Percentiles rank a stretch among this genome's conserved stretches.
These are phyloP conservation scores for Nebria brevicollis DNA, from an alignment of 2,888 invertebrate species.

Conservation along the genomic window DNA sequence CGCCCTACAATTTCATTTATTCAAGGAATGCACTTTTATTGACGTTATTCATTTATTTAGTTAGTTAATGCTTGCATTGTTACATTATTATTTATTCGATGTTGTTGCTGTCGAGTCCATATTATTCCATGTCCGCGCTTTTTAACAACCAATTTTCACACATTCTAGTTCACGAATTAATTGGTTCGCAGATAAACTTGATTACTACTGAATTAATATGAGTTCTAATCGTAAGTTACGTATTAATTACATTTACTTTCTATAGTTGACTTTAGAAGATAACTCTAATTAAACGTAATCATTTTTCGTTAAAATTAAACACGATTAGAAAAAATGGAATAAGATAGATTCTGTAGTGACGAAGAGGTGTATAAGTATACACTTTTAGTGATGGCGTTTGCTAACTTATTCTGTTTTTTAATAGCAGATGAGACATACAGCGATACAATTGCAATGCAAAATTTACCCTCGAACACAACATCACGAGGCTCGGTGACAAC, in stretches of 20 bases:
- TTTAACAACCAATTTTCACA: neutral
- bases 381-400: slow-evolving; percentile 39
- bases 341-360: no score
- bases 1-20: neutral
- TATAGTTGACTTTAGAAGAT: no score
- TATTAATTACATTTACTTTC: no score
- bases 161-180: no score
- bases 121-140: neutral
- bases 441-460: slow-evolving; percentile 56
- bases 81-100: neutral
- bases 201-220: no score
- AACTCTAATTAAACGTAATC: no score
- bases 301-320: no score
- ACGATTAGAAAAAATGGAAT: no score
- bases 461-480: slow-evolving; percentile 55
- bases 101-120: neutral
- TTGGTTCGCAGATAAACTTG: no score
- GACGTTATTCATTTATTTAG: neutral
- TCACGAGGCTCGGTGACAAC: slow-evolving; percentile 55
- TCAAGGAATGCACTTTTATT: neutral
- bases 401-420: neutral
- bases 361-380: slow-evolving; percentile 38
- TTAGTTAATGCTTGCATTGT: neutral
- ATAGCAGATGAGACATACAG: slow-evolving; percentile 49
- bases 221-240: no score